Evolutionary conservation across 2,797 vertebrate species (phyloP).

Genomic region (Enteromius treurensis): DNA sequence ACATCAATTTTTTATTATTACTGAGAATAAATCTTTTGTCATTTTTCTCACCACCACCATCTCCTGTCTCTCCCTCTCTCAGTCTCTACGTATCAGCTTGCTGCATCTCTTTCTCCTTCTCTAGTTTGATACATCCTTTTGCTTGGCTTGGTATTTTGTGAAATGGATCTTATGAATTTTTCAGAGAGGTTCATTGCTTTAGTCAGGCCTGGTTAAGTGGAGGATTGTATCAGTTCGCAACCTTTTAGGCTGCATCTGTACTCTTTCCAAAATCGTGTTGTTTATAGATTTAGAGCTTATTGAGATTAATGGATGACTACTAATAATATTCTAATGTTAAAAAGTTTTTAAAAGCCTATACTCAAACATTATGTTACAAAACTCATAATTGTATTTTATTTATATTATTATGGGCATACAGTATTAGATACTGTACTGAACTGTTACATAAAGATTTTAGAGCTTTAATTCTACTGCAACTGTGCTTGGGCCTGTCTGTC

Average conservation of each 20-base stretch:
- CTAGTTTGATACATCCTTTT: slow-evolving; percentile 72
- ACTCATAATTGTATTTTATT: not conserved
- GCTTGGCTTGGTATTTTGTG: slow-evolving; percentile 88
- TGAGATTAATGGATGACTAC: slow-evolving; percentile 13
- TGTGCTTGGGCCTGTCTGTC: slow-evolving; percentile 54
- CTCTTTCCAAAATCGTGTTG: slow-evolving; percentile 58
- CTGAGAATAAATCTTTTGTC: slow-evolving; percentile 98
- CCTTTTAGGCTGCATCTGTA: slow-evolving; percentile 54
- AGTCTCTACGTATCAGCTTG: slow-evolving; percentile 31
- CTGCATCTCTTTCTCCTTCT: slow-evolving; percentile 60
- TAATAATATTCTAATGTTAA: slow-evolving; percentile 31
- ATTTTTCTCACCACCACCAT: slow-evolving; percentile 69
- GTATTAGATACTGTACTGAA: slow-evolving; percentile 33
- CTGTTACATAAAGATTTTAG: slow-evolving; percentile 59
- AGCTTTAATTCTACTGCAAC: slow-evolving; percentile 58
- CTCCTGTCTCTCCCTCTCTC: slow-evolving; percentile 21
- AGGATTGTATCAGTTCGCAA: slow-evolving; percentile 62
- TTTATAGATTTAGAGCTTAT: slow-evolving; percentile 57
- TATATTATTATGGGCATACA: slow-evolving; percentile 32
- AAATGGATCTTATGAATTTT: slow-evolving; percentile 98
- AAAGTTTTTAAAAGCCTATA: not conserved
- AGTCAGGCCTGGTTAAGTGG: slow-evolving; percentile 70
- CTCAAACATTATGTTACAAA: slow-evolving; percentile 33
- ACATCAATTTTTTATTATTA: slow-evolving; percentile 95
- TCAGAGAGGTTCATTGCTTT: slow-evolving; percentile 83